Base-by-base conservation (phyloP, 2,113 vertebrate species). In the Chloebia gouldiae region DNA sequence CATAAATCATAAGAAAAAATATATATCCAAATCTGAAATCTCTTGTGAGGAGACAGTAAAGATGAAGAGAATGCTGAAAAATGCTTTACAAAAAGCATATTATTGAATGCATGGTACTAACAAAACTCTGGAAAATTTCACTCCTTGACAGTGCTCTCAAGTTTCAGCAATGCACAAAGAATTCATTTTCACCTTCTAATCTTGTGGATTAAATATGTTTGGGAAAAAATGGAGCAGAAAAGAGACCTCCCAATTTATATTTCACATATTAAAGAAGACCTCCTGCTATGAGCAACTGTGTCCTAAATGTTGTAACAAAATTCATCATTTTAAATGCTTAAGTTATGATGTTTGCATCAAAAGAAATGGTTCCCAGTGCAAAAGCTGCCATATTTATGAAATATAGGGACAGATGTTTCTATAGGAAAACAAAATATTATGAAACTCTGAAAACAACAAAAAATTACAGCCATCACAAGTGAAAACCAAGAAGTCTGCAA, bases 181-280 rank as follows among this genome's bases (percentile, higher is more conserved):
- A 93, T 78, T 92, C 7, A 53, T 94, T 96, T 95, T 92, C 86
- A 81, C 60, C 15, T 92, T 92, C 69, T 88, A 96, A 93, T 93
- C 90, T 78, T 78, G 49, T 3, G 82, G 94, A 95, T 92, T 93
- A 94, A 93, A 60, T 88, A 77, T 17, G n/a, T 47, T 93, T 75
- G 33, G 39, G 28, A 63, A 90, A 80, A 7, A n/a, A 3, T 65
- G 15, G 14, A 92, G 31, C 54, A 88, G 65, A 88, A 90, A 73
- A 68, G 37, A 72, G 92, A 92, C 53, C 76, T 75, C 71, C 68
- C 76, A 75, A 64, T 86, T 92, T 90, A 92, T 78, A 94, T 88
- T 40, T 94, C 79, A 75, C 14, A 20, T 80, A 56, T 83, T 78
- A 71, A 78, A 86, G 35, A 78, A 44, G 59, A 92, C 82, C 51